Evolutionary conservation across 2,888 invertebrate genomes (phyloP), one percentile per base, ranked within the genome.

Genomic region (Steinernema hermaphroditum): DNA sequence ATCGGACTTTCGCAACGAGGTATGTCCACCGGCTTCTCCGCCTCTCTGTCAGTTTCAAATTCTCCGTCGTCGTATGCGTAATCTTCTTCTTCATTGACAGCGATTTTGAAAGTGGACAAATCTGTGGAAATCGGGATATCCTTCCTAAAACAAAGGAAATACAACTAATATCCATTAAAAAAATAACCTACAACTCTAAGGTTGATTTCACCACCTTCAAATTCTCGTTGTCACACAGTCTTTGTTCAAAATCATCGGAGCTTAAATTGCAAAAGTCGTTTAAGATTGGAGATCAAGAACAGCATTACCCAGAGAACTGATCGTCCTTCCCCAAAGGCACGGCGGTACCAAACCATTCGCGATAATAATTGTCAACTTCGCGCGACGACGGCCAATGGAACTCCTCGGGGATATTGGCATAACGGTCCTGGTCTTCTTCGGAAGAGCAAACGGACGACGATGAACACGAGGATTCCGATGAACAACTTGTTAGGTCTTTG

Each of bases 81-180:
- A 14, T 54, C 54, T 8, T 54, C 54, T 22, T 54, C 54, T 27
- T 54, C 54, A 24, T 27, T 24, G 24, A 54, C 54, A 24, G 22
- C 27, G 22, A 54, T 54, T 16, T 54, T 54, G 6, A 54, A 54
- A 4, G 22, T 24, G 12, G 54, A 54, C 9, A 54, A 27, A 27
- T 54, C 54, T 6, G 54, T 54, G 2, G 54, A 54, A 8, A 54
- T 54, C 54, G 54, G 54, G 54, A 54, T 54, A 6, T 54, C 16
- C 24, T 54, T 14, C 54, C 46, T 46, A 46, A 46, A 16, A 46
- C 4, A 46, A 4, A 46, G 16, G 46, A 19, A n/a, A 9, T 9
- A 41, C 41, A 41, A 14, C 9, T 41, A 41, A 46, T 6, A 19
- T 19, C 19, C 6, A 19, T 16, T 2, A n/a, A 46, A 46, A 46